phyloP scores from a whole-genome alignment of 1,140 invertebrate species.

The Heliconius hermathena region DNA sequence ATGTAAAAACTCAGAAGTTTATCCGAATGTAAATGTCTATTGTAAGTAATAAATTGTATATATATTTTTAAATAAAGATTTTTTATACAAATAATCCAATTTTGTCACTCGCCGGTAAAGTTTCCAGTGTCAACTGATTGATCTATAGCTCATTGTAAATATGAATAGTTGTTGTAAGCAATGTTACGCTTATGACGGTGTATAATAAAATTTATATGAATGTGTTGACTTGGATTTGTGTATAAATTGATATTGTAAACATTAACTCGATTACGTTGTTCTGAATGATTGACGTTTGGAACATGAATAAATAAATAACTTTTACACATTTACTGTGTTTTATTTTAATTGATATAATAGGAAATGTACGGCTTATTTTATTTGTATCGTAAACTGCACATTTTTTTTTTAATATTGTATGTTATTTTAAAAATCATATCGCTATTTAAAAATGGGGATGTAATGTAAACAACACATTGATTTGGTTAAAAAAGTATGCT shows the following conservation, averaged over 20 bases:
- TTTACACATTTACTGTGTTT: constrained; percentile 63
- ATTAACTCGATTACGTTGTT: constrained; percentile 76
- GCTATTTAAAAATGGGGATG: background rate
- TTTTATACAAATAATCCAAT: constrained; percentile 72
- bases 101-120: constrained; percentile 67
- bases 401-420: too few relatives aligned
- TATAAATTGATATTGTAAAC: constrained; percentile 80
- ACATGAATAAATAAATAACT: constrained; percentile 80
- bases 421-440: too few relatives aligned
- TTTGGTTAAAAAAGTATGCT: constrained; percentile 82
- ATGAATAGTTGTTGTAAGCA: constrained; percentile 73
- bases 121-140: constrained; percentile 66
- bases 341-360: constrained; percentile 18
- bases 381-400: too few relatives aligned
- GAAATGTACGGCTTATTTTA: too few relatives aligned
- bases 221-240: constrained; percentile 75
- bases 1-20: constrained; percentile 68
- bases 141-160: constrained; percentile 65
- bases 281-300: constrained; percentile 73
- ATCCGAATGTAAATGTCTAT: constrained; percentile 68
- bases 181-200: constrained; percentile 72
- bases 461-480: constrained; percentile 60
- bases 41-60: constrained; percentile 74
- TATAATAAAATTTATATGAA: constrained; percentile 78
- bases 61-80: constrained; percentile 73